These are phyloP conservation scores for Drosophila nannoptera DNA, from an alignment of 1,140 invertebrate genomes.

Conservation along the genomic window DNA sequence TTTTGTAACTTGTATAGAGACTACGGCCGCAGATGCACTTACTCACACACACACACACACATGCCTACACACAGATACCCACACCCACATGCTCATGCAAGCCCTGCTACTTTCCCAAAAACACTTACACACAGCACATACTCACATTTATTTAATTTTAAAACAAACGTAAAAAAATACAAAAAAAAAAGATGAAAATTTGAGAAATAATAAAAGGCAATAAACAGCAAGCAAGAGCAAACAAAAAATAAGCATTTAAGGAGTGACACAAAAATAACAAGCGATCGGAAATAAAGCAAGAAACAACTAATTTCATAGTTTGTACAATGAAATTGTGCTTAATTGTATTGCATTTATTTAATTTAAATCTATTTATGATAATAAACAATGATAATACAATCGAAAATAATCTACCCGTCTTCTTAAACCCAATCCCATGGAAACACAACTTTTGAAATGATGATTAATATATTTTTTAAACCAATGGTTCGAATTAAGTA, in stretches of 20 bases:
- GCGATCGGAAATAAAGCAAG: conserved; percentile 51
- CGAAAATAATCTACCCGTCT: neutral
- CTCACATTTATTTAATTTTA: conserved; percentile 70
- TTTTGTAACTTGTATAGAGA: conserved; percentile 78
- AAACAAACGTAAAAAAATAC: conserved; percentile 21
- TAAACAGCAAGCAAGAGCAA: conserved; percentile 48
- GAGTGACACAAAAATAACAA: conserved; percentile 39
- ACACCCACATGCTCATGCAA: conserved; percentile 12
- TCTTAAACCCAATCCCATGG: neutral
- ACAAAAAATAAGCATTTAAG: conserved; percentile 31
- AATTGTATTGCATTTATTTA: conserved; percentile 78
- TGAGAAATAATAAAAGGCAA: conserved; percentile 30
- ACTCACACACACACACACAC: conserved; percentile 29
- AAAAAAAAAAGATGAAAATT: conserved; percentile 11
- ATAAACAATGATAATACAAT: conserved; percentile 74
- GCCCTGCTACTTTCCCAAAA: conserved; percentile 21
- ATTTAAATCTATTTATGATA: conserved; percentile 77
- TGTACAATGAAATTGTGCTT: conserved; percentile 71
- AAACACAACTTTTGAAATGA: conserved; percentile 2
- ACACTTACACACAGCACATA: conserved; percentile 41
- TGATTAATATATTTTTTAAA: conserved; percentile 45
- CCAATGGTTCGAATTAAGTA: conserved; percentile 59
- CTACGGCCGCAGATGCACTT: conserved; percentile 59
- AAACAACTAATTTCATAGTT: conserved; percentile 56
- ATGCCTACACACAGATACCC: conserved; percentile 29